phyloP scores from a whole-genome alignment of 1,140 invertebrate species.

The Camponotus pennsylvanicus region DNA sequence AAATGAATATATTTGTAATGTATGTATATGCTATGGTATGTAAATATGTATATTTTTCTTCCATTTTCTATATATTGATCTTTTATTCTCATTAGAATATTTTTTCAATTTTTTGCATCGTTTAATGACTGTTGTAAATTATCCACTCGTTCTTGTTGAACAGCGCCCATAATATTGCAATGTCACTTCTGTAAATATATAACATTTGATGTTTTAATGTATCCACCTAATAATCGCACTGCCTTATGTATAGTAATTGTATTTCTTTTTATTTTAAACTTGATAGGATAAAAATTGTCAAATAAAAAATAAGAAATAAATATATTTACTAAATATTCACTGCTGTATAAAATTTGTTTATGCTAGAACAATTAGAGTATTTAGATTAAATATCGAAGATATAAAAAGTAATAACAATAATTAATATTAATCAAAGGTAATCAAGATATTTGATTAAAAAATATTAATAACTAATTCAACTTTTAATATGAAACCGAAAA shows the following conservation, averaged over 20 bases:
- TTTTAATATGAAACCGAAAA: neutral
- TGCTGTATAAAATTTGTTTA: constrained; percentile 11
- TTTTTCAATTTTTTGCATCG: neutral
- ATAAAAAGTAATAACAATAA: neutral
- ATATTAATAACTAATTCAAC: neutral
- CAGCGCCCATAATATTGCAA: constrained; percentile 41
- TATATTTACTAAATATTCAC: constrained; percentile 12
- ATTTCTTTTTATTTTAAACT: constrained; percentile 5
- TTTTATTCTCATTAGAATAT: neutral
- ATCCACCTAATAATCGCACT: constrained; percentile 4
- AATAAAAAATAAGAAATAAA: constrained; percentile 8
- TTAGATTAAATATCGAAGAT: neutral
- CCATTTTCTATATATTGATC: neutral
- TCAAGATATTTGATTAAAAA: neutral
- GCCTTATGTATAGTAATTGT: neutral
- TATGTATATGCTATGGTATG: neutral
- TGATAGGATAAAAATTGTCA: neutral
- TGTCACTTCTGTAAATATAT: constrained; percentile 49
- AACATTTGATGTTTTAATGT: neutral
- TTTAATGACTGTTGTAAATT: constrained; percentile 15
- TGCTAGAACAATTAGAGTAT: neutral
- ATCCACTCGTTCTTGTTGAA: neutral
- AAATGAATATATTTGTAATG: constrained; percentile 10
- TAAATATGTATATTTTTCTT: constrained; percentile 25
- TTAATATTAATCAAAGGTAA: neutral